phyloP scores from a whole-genome alignment of 2,888 invertebrate genomes.

The Lobophora halterata region DNA sequence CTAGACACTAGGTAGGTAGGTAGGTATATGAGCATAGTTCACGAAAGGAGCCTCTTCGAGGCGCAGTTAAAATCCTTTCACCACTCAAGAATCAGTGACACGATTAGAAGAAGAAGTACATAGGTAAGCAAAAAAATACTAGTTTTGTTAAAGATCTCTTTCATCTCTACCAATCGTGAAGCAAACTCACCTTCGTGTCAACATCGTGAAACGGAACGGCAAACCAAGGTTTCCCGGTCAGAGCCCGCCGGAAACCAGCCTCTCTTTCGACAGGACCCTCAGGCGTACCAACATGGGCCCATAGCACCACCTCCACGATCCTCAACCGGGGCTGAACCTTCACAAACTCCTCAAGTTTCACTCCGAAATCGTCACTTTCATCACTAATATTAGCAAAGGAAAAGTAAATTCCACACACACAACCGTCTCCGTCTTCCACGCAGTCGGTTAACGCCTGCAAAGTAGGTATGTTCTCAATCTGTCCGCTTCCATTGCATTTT shows the following conservation, averaged over 20 bases:
- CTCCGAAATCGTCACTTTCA: constrained; percentile 84
- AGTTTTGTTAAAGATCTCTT: constrained; percentile 7
- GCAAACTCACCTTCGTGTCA: constrained; percentile 82
- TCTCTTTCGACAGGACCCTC: constrained; percentile 84
- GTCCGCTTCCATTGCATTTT: constrained; percentile 73
- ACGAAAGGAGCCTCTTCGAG: too few species aligned
- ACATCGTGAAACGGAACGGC: constrained; percentile 86
- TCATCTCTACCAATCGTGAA: neutral
- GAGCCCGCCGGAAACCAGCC: constrained; percentile 81
- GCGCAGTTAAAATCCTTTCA: too few species aligned
- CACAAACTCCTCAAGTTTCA: constrained; percentile 81
- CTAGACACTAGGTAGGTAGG: too few species aligned
- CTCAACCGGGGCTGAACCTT: constrained; percentile 75
- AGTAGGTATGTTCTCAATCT: constrained; percentile 69
- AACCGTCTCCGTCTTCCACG: constrained; percentile 72
- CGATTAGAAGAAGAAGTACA: too few species aligned
- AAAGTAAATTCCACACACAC: constrained; percentile 84
- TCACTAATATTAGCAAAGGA: constrained; percentile 86
- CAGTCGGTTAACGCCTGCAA: constrained; percentile 68
- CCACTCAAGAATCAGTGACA: too few species aligned
- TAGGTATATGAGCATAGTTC: too few species aligned
- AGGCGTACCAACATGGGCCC: constrained; percentile 81
- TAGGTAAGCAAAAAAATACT: too few species aligned
- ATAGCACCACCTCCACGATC: constrained; percentile 85
- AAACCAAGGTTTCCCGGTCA: constrained; percentile 85